Evolutionary conservation across 1,140 invertebrate genomes (phyloP).

Genomic region (Zaprionus davidi): DNA sequence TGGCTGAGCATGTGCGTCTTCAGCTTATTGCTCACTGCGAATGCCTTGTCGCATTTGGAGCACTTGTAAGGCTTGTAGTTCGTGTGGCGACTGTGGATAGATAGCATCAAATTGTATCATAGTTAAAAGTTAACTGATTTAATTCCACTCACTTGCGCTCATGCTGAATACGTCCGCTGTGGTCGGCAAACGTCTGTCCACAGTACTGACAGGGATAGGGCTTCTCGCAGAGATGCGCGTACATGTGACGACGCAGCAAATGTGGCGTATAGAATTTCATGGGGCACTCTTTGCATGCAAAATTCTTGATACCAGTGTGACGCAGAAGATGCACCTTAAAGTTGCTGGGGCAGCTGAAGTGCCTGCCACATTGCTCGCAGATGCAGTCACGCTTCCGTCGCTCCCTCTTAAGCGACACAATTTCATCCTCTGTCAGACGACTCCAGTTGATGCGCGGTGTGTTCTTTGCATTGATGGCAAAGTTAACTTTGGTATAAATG

Average conservation of each 20-base stretch:
- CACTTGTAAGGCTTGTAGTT: conserved; percentile 97
- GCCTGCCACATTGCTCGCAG: conserved; percentile 63
- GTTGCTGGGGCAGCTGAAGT: conserved; percentile 68
- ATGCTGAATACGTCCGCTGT: conserved; percentile 62
- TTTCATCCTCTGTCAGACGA: conserved; percentile 59
- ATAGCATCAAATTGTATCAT: background rate
- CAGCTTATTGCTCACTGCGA: conserved; percentile 99
- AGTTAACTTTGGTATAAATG: conserved; percentile 46
- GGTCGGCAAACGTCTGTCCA: conserved; percentile 55
- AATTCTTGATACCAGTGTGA: conserved; percentile 54
- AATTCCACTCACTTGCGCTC: conserved; percentile 52
- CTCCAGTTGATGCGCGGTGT: conserved; percentile 61
- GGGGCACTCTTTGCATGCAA: conserved; percentile 51
- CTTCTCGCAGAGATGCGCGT: conserved; percentile 41
- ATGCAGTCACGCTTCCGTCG: conserved; percentile 68
- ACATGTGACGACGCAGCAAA: conserved; percentile 56
- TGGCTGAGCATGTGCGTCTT: conserved; percentile 99
- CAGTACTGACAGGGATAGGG: conserved; percentile 63
- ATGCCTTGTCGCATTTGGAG: conserved; percentile 98
- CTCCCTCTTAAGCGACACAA: conserved; percentile 58
- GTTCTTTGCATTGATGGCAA: conserved; percentile 35
- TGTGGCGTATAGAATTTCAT: conserved; percentile 65
- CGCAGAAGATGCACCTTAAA: conserved; percentile 69
- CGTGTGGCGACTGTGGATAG: conserved; percentile 54
- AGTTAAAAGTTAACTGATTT: background rate